A percentile compares a stretch with the other conserved stretches of the same genome.
Conservation (phyloP, 2,113 vertebrate species). For the Arizona elegans region DNA sequence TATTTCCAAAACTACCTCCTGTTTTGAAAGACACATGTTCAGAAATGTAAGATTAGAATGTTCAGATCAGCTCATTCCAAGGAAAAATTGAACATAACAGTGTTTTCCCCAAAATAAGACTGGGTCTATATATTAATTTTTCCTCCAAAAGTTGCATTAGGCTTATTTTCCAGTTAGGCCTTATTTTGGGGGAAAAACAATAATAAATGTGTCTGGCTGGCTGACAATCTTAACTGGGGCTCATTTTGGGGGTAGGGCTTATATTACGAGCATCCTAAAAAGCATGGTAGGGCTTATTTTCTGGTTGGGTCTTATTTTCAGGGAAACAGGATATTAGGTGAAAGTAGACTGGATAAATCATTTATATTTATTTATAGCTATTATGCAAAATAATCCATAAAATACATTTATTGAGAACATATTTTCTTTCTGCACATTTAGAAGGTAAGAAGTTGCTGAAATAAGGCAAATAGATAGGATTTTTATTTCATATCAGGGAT, state of each 20-base stretch:
- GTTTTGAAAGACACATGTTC: background rate
- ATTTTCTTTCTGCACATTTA: constrained; percentile 34
- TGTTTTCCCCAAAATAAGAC: too few species aligned
- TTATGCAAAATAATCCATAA: constrained; percentile 10
- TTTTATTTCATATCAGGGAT: constrained; percentile 39
- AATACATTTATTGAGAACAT: constrained; percentile 24
- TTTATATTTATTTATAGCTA: background rate
- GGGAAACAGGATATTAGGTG: background rate
- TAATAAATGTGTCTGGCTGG: too few species aligned
- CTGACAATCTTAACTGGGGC: too few species aligned
- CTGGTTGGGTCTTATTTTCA: too few species aligned
- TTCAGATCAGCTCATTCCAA: background rate
- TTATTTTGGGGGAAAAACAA: too few species aligned
- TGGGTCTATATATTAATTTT: too few species aligned
- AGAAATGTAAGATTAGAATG: background rate
- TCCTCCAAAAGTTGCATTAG: too few species aligned
- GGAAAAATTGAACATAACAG: background rate
- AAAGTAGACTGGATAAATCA: background rate
- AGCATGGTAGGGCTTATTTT: too few species aligned
- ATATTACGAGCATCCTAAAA: too few species aligned
- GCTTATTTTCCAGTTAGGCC: too few species aligned
- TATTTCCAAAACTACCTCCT: background rate
- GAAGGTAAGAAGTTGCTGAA: constrained; percentile 40
- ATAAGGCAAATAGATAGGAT: constrained; percentile 41
- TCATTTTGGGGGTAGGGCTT: too few species aligned